Evolutionary conservation across 1,140 invertebrate species (phyloP), one percentile per base, ranked within the genome.

Genomic region (Lanistes nyassanus): DNA sequence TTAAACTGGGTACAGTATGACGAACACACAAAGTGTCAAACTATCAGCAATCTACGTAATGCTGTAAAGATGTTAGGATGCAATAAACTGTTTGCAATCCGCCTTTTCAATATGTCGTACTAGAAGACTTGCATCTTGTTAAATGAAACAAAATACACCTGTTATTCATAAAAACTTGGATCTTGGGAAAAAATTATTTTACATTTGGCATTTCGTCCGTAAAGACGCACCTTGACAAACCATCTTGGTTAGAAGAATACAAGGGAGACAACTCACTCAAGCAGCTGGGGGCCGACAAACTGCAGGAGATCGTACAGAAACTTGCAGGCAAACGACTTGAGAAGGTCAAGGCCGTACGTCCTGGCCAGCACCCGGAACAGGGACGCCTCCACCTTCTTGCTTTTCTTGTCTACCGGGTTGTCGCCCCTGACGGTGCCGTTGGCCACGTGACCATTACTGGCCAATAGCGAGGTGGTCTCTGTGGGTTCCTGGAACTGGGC

Each of bases 281-380:
- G 65, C 23, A 87, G 66, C 65, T 81, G 51, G 6, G 85, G 85
- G 72, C 76, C 85, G 47, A 82, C 84, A 80, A 86, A 86, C 78
- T 86, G 84, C 26, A 87, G 64, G 0, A 85, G 51, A 64, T 86
- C 86, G 67, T 87, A 87, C 11, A 82, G 21, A 47, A 86, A 75
- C 79, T 87, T 87, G 76, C 84, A 86, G 23, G 77, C 60, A 74
- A 81, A 82, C 1, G 84, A 79, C 29, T 76, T 76, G 26, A 86
- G 66, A 3, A 87, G 73, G 0, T 79, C 76, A 26, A 67, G n/a
- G 13, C 84, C 84, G 78, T 82, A 87, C 13, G 77, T 78, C 67
- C 81, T 82, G 23, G 71, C 76, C 62, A 87, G 66, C 1, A 84
- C 84, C 69, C 81, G 79, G 37, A 86, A 79, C 26, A 86, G 74